Base-by-base conservation (phyloP, 2,113 vertebrate species). In the Clupea harengus region DNA sequence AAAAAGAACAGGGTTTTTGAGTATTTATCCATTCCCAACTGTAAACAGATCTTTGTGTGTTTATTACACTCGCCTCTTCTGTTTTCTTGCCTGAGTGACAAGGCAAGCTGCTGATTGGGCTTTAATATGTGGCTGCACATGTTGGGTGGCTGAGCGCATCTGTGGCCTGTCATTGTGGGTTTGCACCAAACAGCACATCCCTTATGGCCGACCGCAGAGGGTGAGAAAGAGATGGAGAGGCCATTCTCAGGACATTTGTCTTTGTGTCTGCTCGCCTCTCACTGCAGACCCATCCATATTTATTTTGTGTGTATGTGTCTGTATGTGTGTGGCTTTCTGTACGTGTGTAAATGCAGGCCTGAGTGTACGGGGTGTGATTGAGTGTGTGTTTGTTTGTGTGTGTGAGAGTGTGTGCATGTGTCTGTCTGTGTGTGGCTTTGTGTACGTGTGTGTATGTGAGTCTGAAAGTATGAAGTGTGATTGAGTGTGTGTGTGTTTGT, bases 281-380 rank as follows among this genome's bases (percentile, higher is more conserved):
- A 13, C 64, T 72, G 25, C 64, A 72, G 64, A 72, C 10, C 60
- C 64, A 72, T 72, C 22, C 64, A 72, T 54, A 72, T 72, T 72
- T 72, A 72, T 72, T 72, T 72, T 45, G 44, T 25, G 57, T 84
- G 44, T 28, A 6, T 84, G 22, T 28, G 64, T 72, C 7, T 28
- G 25, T 32, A 2, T 9, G 64, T 72, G 64, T 72, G 64, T 72
- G 64, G 64, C 25, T 25, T 72, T 13, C 7, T 72, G 25, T 32
- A 1, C 32, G 64, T 72, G 64, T 72, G 64, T 39, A 39, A 39
- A 39, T 39, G 39, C 39, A 39, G 39, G 39, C 39, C 39, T 39
- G 39, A 39, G 39, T 1, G 39, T 1, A 39, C 39, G 39, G 39
- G 39, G 39, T 72, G 64, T 25, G 64, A 25, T 22, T 25, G 22